Base-by-base conservation (phyloP, 2,888 invertebrate genomes). In the Amphipoea oculea region DNA sequence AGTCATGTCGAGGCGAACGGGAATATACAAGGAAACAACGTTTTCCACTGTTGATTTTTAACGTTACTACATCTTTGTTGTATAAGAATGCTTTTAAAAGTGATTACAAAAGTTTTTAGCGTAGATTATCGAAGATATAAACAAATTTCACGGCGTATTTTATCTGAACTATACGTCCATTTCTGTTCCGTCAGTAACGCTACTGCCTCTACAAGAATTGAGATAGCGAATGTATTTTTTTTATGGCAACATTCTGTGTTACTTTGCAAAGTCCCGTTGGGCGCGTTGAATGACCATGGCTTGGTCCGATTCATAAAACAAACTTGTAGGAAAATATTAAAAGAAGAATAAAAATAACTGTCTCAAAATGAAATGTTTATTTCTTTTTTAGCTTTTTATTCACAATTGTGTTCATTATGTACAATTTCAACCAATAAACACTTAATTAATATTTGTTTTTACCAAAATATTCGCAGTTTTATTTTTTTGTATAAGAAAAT, bases 121-220 rank as follows among this genome's bases (percentile, higher is more conserved):
- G 94, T 94, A 94, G 96, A 96, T 96, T 95, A 92, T 93, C 95
- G 96, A 91, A 94, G 95, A 96, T 97, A 96, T 96, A 97, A 97
- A 97, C 97, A 97, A 96, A 96, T 95, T 93, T 92, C 93, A 95
- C 94, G 92, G 94, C 93, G 92, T 93, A 87, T 91, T 92, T 92
- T 93, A 94, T 77, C 88, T 94, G 93, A 93, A 84, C 91, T 92
- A 91, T 95, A 97, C 97, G 97, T 96, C 97, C 97, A 97, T 97
- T 96, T 93, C 95, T 92, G 92, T 91, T 92, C 95, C 92, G 94
- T 93, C 93, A 93, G 93, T 94, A 95, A 95, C 94, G 96, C 96
- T 95, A 97, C 97, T 97, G 96, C 95, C 95, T 93, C 91, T 91
- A 84, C 94, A 70, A 94, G 92, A 95, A 95, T 94, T 95, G 94